Percentiles rank a stretch among this genome's conserved stretches.
Conservation (phyloP, 1,140 invertebrate genomes). For the Pseudomyrmex sp. region DNA sequence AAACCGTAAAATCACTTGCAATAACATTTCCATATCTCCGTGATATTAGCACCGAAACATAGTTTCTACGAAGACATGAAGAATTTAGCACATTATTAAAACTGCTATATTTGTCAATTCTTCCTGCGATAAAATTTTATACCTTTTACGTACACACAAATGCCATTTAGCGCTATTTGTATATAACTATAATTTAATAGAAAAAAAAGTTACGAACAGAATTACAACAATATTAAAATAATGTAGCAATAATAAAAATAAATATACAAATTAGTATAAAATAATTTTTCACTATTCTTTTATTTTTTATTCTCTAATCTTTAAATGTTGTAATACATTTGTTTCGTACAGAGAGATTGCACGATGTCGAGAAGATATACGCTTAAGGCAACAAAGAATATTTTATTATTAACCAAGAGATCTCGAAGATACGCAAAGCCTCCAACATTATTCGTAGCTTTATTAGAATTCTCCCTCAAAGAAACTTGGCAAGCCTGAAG, state of each 20-base stretch:
- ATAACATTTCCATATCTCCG: constrained; percentile 40
- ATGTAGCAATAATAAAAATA: not conserved
- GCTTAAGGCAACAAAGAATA: not conserved
- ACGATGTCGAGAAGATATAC: not conserved
- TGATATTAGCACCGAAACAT: constrained; percentile 8
- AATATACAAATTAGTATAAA: not conserved
- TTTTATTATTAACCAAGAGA: constrained; percentile 32
- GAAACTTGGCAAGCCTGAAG: not conserved
- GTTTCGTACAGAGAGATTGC: not conserved
- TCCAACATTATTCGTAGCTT: constrained; percentile 20
- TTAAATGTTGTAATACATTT: not conserved
- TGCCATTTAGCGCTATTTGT: not conserved
- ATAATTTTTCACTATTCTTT: not conserved
- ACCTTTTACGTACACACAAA: not conserved
- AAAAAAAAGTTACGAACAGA: not conserved
- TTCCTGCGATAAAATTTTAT: constrained; percentile 7
- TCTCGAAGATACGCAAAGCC: not conserved
- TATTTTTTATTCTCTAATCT: not conserved
- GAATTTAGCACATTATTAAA: constrained; percentile 44
- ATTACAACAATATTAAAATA: not conserved
- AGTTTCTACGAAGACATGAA: constrained; percentile 25
- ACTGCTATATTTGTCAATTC: not conserved
- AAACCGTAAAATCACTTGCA: not conserved
- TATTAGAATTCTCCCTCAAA: constrained; percentile 38
- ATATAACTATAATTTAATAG: not conserved